phyloP scores from a whole-genome alignment of 2,113 vertebrate genomes.

The Mola mola region DNA sequence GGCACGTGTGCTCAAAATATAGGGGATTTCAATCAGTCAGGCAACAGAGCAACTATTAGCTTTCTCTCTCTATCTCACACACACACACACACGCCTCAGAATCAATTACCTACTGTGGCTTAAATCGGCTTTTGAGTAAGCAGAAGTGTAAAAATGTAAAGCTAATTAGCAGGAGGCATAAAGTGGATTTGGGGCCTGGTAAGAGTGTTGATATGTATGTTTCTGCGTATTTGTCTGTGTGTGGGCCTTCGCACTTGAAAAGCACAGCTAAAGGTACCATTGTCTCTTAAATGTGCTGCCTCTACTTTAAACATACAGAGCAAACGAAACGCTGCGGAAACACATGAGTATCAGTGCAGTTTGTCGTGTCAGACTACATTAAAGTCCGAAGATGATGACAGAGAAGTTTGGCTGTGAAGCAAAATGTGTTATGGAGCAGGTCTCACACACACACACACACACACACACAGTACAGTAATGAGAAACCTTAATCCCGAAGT shows the following conservation, averaged over 20 bases:
- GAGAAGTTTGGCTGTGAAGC: too few species aligned
- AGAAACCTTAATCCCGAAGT: too few species aligned
- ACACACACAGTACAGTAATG: too few species aligned
- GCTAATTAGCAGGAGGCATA: constrained; percentile 66
- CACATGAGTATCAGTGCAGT: too few species aligned
- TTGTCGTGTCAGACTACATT: too few species aligned
- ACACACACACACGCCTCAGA: constrained; percentile 12
- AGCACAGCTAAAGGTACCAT: constrained; percentile 49
- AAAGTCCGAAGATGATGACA: too few species aligned
- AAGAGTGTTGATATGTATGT: constrained; percentile 37
- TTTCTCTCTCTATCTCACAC: neutral
- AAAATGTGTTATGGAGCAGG: too few species aligned
- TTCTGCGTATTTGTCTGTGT: constrained; percentile 30
- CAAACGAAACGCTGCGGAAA: too few species aligned
- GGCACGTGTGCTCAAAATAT: constrained; percentile 27
- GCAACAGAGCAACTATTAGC: constrained; percentile 39
- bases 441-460: too few species aligned
- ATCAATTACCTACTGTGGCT: constrained; percentile 63
- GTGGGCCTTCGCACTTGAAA: constrained; percentile 7
- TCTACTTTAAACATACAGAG: too few species aligned
- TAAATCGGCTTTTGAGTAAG: constrained; percentile 56
- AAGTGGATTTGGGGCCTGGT: constrained; percentile 55
- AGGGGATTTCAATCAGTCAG: constrained; percentile 33
- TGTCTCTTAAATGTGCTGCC: constrained; percentile 24
- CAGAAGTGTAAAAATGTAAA: constrained; percentile 71